phyloP scores from a whole-genome alignment of 2,888 invertebrate genomes.

The Lepidochitona cinerea region DNA sequence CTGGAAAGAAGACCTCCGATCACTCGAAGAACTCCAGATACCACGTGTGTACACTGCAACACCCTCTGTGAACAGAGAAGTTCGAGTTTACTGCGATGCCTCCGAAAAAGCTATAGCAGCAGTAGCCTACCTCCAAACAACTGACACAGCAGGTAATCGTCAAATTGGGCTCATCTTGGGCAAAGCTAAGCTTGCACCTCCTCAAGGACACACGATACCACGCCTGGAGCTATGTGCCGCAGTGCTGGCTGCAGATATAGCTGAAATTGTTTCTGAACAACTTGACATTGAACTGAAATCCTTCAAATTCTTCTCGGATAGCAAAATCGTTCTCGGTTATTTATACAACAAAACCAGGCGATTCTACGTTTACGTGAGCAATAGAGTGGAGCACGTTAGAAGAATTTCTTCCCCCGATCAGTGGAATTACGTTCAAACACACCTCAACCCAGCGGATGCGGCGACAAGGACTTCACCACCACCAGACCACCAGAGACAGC shows the following conservation, averaged over 20 bases:
- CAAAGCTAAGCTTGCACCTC: constrained; percentile 15
- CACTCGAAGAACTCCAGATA: constrained; percentile 18
- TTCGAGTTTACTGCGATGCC: not conserved
- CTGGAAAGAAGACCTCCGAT: constrained; percentile 29
- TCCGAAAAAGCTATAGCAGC: constrained; percentile 11
- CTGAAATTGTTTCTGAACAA: not conserved
- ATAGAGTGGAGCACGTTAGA: constrained; percentile 3
- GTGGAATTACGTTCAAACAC: constrained; percentile 6
- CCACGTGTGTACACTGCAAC: not conserved
- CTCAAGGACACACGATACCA: constrained; percentile 12
- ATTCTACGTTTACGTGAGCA: constrained; percentile 7
- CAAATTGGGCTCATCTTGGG: not conserved
- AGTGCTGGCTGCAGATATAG: constrained; percentile 8
- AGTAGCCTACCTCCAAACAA: constrained; percentile 8
- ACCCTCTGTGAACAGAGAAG: not conserved
- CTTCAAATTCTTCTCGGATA: constrained; percentile 4
- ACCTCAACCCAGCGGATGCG: constrained; percentile 5
- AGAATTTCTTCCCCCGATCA: not conserved
- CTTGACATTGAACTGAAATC: not conserved
- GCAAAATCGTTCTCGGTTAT: constrained; percentile 8
- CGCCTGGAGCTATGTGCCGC: constrained; percentile 17
- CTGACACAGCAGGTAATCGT: not conserved
- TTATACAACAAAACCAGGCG: not conserved
- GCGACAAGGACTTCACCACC: not conserved
- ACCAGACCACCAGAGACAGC: no score